Evolutionary conservation across 2,113 vertebrate species (phyloP), one percentile per base, ranked within the genome.

Genomic region (Anarrhichthys ocellatus): DNA sequence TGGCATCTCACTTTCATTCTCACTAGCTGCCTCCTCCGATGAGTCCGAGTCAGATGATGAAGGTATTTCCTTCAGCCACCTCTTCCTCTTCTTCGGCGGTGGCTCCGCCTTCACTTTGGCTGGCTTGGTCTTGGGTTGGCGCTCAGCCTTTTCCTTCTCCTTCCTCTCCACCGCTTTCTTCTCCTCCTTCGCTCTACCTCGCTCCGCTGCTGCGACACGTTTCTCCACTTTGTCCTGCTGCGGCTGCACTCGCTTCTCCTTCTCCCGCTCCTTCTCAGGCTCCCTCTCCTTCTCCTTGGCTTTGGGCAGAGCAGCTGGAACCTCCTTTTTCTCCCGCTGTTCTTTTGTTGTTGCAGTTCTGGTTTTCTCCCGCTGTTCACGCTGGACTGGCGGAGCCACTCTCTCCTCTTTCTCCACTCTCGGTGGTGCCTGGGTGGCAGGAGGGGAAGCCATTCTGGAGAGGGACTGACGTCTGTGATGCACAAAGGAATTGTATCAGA

Each of bases 31-130:
- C 48, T 96, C 96, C 0, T 96, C 96, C 0, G 96, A 97, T 0
- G 97, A 97, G 66, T 97, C 97, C 0, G 97, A 98, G 73, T 97
- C 97, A 0, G 96, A 97, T 3, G 97, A 97, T 0, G 94, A 97
- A 6, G 96, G 95, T 0, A 95, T 95, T 73, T 97, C 97, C 71
- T 96, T 97, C 66, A 97, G 93, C 97, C 97, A 98, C 91, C 96
- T 97, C 94, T 97, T 97, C 83, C 97, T 96, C 91, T 98, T 98
- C 90, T 98, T 98, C 0, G 97, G 97, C 0, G 97, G 97, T 0
- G 97, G 97, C 81, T 97, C 97, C 0, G 96, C 97, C 90, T 97
- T 98, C 61, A 96, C 96, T 85, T 97, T 98, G 38, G 92, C 38
- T 1, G 87, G 82, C 81, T 92, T 93, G 81, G 96, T 88, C 91